Percentiles rank a stretch among this genome's conserved stretches.
Conservation (phyloP, 1,140 invertebrate species). For the Metaphire vulgaris region DNA sequence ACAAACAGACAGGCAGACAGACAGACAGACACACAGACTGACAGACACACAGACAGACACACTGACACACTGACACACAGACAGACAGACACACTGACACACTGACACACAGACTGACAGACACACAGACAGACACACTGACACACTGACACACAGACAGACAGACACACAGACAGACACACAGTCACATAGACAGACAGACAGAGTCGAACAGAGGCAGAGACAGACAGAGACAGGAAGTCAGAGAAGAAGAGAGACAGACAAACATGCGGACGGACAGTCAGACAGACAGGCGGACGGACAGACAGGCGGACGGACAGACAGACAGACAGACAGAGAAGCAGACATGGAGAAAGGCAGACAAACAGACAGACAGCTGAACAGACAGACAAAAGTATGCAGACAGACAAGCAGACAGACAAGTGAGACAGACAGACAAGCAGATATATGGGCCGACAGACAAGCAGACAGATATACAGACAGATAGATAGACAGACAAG, state of each 20-base stretch:
- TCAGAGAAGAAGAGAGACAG: not conserved
- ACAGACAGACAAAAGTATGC: not conserved
- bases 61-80: not conserved
- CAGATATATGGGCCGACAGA: not conserved
- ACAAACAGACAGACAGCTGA: not conserved
- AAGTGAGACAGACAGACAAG: not conserved
- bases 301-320: not conserved
- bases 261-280: not conserved
- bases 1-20: not conserved
- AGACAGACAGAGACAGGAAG: not conserved
- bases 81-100: not conserved
- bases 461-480: not conserved
- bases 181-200: not conserved
- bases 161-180: not conserved
- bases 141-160: not conserved
- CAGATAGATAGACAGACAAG: not conserved
- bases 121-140: not conserved
- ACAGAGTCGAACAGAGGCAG: not conserved
- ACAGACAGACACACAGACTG: not conserved
- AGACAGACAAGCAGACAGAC: not conserved
- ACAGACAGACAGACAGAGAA: not conserved
- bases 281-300: not conserved
- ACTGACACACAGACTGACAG: not conserved
- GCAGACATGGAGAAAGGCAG: not conserved
- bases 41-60: not conserved